Conservation (phyloP, 2,113 vertebrate genomes). For the Oncorhynchus tshawytscha region DNA sequence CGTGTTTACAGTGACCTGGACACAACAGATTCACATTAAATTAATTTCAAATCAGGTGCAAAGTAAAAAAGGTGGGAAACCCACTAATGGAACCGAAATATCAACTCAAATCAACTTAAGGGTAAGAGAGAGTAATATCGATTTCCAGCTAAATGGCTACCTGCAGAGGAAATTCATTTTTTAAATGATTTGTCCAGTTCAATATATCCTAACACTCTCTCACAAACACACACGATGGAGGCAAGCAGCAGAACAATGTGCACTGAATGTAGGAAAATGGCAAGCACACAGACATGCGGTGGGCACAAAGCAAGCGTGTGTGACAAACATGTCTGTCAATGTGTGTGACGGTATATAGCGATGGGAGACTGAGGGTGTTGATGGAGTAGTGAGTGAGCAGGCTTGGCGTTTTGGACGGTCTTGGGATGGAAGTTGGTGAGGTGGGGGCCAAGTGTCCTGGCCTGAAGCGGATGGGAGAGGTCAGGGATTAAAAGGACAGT, state of each 20-base stretch:
- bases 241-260: constrained; percentile 43
- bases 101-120: background rate
- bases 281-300: constrained; percentile 39
- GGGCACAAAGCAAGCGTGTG: constrained; percentile 34
- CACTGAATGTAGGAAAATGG: constrained; percentile 30
- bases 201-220: constrained; percentile 48
- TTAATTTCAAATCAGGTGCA: constrained; percentile 1
- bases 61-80: constrained; percentile 7
- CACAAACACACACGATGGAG: constrained; percentile 38
- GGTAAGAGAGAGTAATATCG: background rate
- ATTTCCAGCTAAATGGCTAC: background rate
- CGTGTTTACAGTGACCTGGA: constrained; percentile 69
- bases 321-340: background rate
- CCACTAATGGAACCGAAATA: background rate
- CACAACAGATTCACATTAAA: constrained; percentile 44
- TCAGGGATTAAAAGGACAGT: constrained; percentile 14
- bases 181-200: constrained; percentile 61
- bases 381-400: background rate
- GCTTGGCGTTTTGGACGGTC: background rate
- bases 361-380: background rate
- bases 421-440: background rate
- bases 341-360: background rate
- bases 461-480: background rate
- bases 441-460: background rate
- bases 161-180: constrained; percentile 1